Evolutionary conservation across 2,888 invertebrate species (phyloP), one percentile per base, ranked within the genome.

Genomic region (Rhyacophila evoluta): DNA sequence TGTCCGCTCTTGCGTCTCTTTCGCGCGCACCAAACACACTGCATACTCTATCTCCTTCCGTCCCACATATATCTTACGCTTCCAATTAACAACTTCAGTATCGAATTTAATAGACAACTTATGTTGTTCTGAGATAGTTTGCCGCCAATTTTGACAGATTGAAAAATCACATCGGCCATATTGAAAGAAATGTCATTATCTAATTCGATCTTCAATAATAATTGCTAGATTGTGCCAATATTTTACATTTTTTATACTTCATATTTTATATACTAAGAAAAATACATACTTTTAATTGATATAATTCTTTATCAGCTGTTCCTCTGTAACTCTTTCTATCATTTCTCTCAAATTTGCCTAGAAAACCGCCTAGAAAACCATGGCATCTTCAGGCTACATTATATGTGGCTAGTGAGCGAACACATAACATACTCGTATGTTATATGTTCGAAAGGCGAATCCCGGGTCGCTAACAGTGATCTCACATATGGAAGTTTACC

Each of bases 101-200:
- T 55, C 55, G 19, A 55, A 19, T 55, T 10, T 55, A 55, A 55
- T 25, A 33, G 6, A 55, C 55, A 19, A 55, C 19, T 55, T 55
- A 55, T 10, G 55, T 19, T 10, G 19, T 8, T 55, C 15, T 25
- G 29, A 8, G 15, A 55, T 19, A 55, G 19, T 55, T 55, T 55
- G 55, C 55, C 55, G 55, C 55, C 55, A 55, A 55, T 55, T 55
- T 55, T 55, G 55, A 55, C 55, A 55, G 8, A 55, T 55, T 19
- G 25, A 19, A 25, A 55, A 25, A 8, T 10, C 25, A 55, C 10
- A 19, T 15, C 55, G 55, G 25, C 55, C 55, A 55, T 55, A 19
- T 55, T 12, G 19, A 19, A 12, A 55, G 8, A 25, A 55, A 3
- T 6, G 10, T 15, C 6, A 41, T 41, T 41, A 15, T 2, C 8